Evolutionary conservation across 2,888 invertebrate species (phyloP).

Genomic region (Bombylius major): DNA sequence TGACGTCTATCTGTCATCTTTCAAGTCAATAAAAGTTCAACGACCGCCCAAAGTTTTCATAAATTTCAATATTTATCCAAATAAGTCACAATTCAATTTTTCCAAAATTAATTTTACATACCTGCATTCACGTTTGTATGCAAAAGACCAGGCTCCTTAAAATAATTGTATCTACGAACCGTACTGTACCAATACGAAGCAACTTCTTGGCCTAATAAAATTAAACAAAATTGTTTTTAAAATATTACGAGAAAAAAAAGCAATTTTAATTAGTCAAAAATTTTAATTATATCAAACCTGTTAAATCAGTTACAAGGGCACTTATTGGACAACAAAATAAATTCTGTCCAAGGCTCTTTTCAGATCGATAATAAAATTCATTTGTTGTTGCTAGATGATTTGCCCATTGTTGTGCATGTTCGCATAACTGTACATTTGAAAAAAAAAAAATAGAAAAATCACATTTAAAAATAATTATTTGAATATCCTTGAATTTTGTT

Average conservation of each 20-base stretch:
- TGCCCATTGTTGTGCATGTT: slow-evolving; percentile 77
- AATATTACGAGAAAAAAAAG: too few species aligned
- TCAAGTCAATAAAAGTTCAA: too few species aligned
- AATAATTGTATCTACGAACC: slow-evolving; percentile 60
- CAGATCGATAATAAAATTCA: slow-evolving; percentile 63
- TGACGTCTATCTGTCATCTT: too few species aligned
- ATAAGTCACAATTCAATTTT: too few species aligned
- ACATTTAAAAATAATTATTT: neutral
- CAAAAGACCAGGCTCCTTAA: slow-evolving; percentile 57
- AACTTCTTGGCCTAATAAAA: slow-evolving; percentile 58
- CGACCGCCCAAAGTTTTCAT: too few species aligned
- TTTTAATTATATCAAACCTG: slow-evolving; percentile 38
- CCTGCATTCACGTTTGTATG: slow-evolving; percentile 70
- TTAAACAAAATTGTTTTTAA: neutral
- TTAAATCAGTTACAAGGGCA: slow-evolving; percentile 52
- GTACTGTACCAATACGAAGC: slow-evolving; percentile 73
- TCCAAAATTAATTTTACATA: slow-evolving; percentile 24
- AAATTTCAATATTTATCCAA: too few species aligned
- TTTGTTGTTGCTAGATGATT: slow-evolving; percentile 73
- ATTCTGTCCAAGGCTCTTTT: slow-evolving; percentile 67
- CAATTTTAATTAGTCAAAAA: too few species aligned
- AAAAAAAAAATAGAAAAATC: neutral
- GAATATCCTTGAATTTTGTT: too few species aligned
- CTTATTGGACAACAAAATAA: slow-evolving; percentile 61
- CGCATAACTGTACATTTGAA: slow-evolving; percentile 50